Evolutionary conservation across 2,888 invertebrate species (phyloP), one percentile per base, ranked within the genome.

Genomic region (Acanthopleura granulata): DNA sequence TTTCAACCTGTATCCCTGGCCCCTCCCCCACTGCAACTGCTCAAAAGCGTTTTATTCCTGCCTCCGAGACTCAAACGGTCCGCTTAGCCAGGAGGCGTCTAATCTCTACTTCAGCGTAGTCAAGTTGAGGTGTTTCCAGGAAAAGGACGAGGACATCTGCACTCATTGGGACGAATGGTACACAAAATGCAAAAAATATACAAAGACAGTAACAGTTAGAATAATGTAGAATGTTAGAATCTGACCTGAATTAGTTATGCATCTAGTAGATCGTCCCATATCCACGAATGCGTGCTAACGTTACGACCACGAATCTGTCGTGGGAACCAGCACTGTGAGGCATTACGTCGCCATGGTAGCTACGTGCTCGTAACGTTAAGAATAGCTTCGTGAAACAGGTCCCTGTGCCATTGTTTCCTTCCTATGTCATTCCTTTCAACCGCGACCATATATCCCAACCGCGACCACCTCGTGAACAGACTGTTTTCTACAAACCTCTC

Each of bases 51-150:
- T 66, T 27, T 27, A 66, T 66, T 66, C 66, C 25, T 66, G 66
- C 14, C 66, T 66, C 15, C 16, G 22, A 22, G 16, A 22, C 15
- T 66, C 66, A 16, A 66, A 66, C 12, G 66, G 66, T 1, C 66
- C 22, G 18, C 29, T 66, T 22, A 25, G 22, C 16, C 6, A 27
- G 25, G 66, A 66, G 25, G 66, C 25, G 18, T 9, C 22, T 22
- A 25, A 66, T 27, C 25, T 66, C 15, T 66, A 66, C 14, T 66
- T 66, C 66, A 66, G 25, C 14, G 66, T 66, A 1, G 6, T 66
- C 22, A 66, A 66, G 66, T 25, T 66, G 66, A 66, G 66, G 66
- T 66, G 66, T 66, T 66, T 66, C 66, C 1, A 66, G 29, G 16
- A 27, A 18, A 25, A 25, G 14, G 29, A 66, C 16, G 29, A 66